Percentiles rank a stretch among this genome's conserved stretches.
phyloP scores from a whole-genome alignment of 2,888 invertebrate genomes.

The Nebria salina region DNA sequence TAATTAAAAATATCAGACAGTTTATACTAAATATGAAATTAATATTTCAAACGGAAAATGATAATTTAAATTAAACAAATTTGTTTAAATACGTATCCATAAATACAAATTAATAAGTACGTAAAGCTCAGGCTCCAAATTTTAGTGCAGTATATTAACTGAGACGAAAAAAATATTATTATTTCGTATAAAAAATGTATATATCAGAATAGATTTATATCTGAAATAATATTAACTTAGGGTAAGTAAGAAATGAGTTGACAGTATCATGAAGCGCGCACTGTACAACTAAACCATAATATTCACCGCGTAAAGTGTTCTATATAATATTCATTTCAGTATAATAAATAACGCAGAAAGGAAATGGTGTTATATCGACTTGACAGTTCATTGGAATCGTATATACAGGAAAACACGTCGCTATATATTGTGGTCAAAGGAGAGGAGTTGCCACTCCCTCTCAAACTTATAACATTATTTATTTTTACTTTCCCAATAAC shows the following conservation, averaged over 20 bases:
- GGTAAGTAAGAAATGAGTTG: not conserved
- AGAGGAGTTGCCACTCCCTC: not conserved
- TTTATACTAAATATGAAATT: no score
- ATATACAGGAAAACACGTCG: conserved; percentile 36
- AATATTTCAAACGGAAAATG: no score
- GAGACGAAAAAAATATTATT: no score
- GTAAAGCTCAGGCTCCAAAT: no score
- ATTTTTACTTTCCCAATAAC: not conserved
- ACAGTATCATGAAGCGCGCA: not conserved
- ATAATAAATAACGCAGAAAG: conserved; percentile 34
- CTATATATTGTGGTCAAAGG: not conserved
- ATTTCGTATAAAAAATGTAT: no score
- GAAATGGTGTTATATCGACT: conserved; percentile 29
- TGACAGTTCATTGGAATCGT: conserved; percentile 35
- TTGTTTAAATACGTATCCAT: no score
- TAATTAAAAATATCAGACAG: not conserved
- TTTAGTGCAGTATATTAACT: no score
- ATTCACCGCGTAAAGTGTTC: not conserved
- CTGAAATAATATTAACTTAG: not conserved
- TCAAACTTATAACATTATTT: not conserved
- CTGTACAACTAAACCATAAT: not conserved
- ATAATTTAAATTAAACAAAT: no score
- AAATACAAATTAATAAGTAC: no score
- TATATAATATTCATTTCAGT: conserved; percentile 16
- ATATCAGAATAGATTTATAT: not conserved